These are phyloP conservation scores for Cabera pusaria DNA, from an alignment of 2,888 invertebrate genomes.

Conservation along the genomic window DNA sequence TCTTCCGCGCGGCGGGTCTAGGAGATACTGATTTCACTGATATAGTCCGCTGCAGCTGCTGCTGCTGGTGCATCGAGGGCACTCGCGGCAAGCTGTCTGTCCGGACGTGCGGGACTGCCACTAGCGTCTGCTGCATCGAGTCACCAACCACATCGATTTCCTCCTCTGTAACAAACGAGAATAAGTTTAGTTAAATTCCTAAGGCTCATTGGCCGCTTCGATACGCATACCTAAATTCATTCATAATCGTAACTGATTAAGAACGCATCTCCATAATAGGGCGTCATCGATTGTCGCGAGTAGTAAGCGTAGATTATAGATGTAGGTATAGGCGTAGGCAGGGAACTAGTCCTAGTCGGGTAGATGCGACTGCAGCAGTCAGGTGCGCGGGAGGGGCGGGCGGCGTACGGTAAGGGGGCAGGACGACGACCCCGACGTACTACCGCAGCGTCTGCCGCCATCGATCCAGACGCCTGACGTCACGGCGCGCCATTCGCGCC, in stretches of 20 bases:
- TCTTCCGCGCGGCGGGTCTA: conserved; percentile 75
- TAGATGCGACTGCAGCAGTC: conserved; percentile 78
- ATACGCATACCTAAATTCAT: conserved; percentile 45
- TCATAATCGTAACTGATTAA: conserved; percentile 68
- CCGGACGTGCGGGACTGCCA: conserved; percentile 56
- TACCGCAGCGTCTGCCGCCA: conserved; percentile 83
- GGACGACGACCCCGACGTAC: conserved; percentile 80
- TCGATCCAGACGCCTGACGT: conserved; percentile 83
- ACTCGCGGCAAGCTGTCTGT: conserved; percentile 85
- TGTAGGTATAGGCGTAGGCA: conserved; percentile 44
- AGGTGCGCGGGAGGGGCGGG: conserved; percentile 64
- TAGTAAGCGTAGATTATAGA: conserved; percentile 9
- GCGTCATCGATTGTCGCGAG: conserved; percentile 59
- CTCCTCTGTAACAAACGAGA: conserved; percentile 87
- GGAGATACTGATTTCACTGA: conserved; percentile 79
- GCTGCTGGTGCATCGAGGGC: conserved; percentile 87
- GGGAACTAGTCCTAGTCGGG: conserved; percentile 62
- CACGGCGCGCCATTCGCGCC: conserved; percentile 82
- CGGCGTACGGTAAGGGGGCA: conserved; percentile 54
- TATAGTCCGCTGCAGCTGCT: conserved; percentile 85
- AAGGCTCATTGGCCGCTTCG: background rate
- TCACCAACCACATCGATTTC: conserved; percentile 93
- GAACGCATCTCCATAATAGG: conserved; percentile 68
- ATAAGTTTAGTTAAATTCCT: conserved; percentile 33
- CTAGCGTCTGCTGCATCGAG: conserved; percentile 57